These are phyloP conservation scores for Tanytarsus gracilentus DNA, from an alignment of 2,888 invertebrate genomes.

Conservation along the genomic window DNA sequence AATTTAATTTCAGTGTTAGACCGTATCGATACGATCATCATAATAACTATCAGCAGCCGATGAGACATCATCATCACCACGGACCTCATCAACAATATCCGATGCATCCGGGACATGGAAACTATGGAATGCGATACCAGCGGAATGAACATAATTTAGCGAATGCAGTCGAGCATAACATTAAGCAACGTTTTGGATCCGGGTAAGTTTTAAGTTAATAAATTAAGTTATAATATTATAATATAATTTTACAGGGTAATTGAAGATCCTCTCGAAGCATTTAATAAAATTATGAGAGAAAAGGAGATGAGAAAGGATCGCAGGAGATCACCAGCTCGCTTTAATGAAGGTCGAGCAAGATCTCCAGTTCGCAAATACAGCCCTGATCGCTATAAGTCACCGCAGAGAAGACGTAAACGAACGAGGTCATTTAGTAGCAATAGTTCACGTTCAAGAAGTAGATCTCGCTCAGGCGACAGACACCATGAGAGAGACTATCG, in stretches of 20 bases:
- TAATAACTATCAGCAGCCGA: conserved; percentile 42
- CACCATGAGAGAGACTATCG: not conserved
- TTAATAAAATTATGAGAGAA: conserved; percentile 76
- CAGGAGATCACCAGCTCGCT: conserved; percentile 45
- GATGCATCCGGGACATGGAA: conserved; percentile 24
- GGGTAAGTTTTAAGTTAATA: conserved; percentile 34
- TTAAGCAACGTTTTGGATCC: conserved; percentile 34
- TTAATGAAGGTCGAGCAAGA: conserved; percentile 41
- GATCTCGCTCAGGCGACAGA: conserved; percentile 29
- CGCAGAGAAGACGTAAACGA: conserved; percentile 37
- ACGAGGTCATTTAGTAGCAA: conserved; percentile 39
- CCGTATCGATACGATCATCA: conserved; percentile 32
- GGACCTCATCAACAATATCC: conserved; percentile 25
- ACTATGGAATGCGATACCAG: conserved; percentile 31
- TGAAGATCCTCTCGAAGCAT: conserved; percentile 79
- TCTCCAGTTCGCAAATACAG: conserved; percentile 31
- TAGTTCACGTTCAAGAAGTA: conserved; percentile 33
- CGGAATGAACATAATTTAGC: conserved; percentile 33
- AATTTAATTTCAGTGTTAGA: not conserved
- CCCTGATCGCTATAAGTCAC: conserved; percentile 35
- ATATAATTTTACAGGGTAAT: conserved; percentile 52
- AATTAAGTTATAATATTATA: not conserved
- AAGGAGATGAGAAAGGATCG: conserved; percentile 54
- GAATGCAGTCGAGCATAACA: conserved; percentile 41
- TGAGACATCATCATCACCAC: conserved; percentile 32